phyloP scores from a whole-genome alignment of 2,888 invertebrate species.

The Tinea trinotella region DNA sequence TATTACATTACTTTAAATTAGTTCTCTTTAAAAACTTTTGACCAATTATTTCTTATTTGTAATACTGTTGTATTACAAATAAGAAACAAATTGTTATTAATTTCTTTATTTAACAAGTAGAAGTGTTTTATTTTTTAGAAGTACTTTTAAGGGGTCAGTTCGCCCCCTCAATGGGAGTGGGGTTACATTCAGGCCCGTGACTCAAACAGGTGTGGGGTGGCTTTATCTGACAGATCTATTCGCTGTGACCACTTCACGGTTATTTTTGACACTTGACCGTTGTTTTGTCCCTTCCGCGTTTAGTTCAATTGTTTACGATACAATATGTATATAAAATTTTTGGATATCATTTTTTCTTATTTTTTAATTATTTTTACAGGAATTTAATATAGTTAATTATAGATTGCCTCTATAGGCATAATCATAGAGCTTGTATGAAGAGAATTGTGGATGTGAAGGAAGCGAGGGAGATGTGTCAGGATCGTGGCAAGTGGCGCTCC shows the following conservation, averaged over 20 bases:
- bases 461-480: no score
- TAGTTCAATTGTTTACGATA: background rate
- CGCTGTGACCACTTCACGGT: conserved; percentile 47
- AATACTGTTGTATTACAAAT: no score
- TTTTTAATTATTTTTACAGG: background rate
- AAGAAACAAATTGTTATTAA: background rate
- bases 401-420: no score
- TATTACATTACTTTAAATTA: no score
- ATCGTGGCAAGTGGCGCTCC: no score
- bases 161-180: conserved; percentile 4
- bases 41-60: background rate
- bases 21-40: no score
- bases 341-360: background rate
- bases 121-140: conserved; percentile 2
- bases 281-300: conserved; percentile 26
- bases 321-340: background rate
- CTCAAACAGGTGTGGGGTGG: conserved; percentile 40
- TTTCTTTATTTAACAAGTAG: background rate
- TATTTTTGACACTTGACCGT: conserved; percentile 54
- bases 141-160: conserved; percentile 7
- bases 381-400: background rate
- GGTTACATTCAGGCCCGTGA: conserved; percentile 1
- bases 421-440: no score
- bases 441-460: no score
- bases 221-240: conserved; percentile 47